Evolutionary conservation across 2,888 invertebrate genomes (phyloP), one percentile per base, ranked within the genome.

Genomic region (Parascotia fuliginaria): DNA sequence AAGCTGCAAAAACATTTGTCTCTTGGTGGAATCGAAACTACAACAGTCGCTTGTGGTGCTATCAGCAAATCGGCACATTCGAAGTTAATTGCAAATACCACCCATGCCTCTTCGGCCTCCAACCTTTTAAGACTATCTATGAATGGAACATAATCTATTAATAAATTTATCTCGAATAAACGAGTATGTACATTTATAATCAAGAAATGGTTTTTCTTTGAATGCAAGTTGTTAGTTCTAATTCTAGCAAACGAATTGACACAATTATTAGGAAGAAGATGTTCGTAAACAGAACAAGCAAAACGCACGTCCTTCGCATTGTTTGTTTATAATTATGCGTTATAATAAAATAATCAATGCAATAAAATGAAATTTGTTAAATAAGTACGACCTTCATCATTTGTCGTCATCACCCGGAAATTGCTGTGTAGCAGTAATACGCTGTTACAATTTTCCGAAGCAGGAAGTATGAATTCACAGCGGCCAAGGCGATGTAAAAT

Each of bases 401-500:
- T 60, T 64, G 64, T 69, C 87, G 88, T 87, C 89, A 87, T 86
- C 79, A 89, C 87, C 83, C 86, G 90, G 90, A 91, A 91, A 81
- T 76, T 64, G 73, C 75, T 75, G 73, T 77, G 72, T 81, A 79
- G 82, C 79, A 77, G 79, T 84, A 85, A 83, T 77, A 80, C 73
- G 75, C 73, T 79, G 86, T 85, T 87, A 89, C 89, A 89, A 85
- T 89, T 90, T 89, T 87, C 87, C 85, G 81, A 89, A 89, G 83
- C 81, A 88, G 90, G 90, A 90, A 90, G 81, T 85, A 75, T 82
- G 77, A 77, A 80, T 77, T 77, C 70, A 66, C 65, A 55, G 67
- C 75, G 78, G 75, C 81, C 88, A 89, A 89, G 89, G 89, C 75
- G 69, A 84, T 77, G 81, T 79, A 79, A 83, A 85, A 83, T 82